Percentiles rank a stretch among this genome's conserved stretches.
phyloP scores from a whole-genome alignment of 2,888 invertebrate genomes.

The Ormia ochracea region DNA sequence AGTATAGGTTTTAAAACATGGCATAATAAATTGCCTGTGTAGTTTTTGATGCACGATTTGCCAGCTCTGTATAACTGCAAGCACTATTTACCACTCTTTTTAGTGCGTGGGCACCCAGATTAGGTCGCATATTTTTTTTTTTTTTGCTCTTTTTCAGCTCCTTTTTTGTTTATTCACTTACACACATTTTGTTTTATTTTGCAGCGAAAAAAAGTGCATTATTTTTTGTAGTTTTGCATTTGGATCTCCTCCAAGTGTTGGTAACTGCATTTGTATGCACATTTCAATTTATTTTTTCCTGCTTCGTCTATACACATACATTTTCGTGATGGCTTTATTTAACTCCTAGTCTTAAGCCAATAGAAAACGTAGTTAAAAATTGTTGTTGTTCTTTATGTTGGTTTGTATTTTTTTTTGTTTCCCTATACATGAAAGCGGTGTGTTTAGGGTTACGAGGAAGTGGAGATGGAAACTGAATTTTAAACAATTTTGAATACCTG shows the following conservation, averaged over 20 bases:
- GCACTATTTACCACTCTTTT: not conserved
- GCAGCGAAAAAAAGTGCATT: constrained; percentile 40
- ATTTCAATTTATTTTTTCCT: constrained; percentile 68
- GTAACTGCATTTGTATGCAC: constrained; percentile 75
- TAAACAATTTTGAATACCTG: constrained; percentile 2
- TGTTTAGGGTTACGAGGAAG: not conserved
- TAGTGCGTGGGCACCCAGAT: constrained; percentile 46
- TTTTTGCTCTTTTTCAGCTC: not conserved
- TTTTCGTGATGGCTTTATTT: constrained; percentile 25
- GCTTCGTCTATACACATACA: not conserved
- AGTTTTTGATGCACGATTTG: not conserved
- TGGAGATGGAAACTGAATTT: not conserved
- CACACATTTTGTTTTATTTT: not conserved
- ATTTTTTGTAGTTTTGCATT: constrained; percentile 30
- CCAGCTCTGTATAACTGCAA: not conserved
- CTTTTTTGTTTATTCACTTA: not conserved
- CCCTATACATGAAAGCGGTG: not conserved
- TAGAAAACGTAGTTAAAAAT: constrained; percentile 54
- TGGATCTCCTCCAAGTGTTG: constrained; percentile 56
- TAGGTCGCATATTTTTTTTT: constrained; percentile 26
- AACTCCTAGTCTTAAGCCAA: constrained; percentile 58
- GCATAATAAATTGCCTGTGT: too few species aligned
- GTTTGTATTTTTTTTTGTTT: not conserved
- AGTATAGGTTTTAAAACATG: too few species aligned
- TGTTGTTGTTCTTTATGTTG: constrained; percentile 32